phyloP scores from a whole-genome alignment of 2,113 vertebrate species.

The Rhinoderma darwinii region DNA sequence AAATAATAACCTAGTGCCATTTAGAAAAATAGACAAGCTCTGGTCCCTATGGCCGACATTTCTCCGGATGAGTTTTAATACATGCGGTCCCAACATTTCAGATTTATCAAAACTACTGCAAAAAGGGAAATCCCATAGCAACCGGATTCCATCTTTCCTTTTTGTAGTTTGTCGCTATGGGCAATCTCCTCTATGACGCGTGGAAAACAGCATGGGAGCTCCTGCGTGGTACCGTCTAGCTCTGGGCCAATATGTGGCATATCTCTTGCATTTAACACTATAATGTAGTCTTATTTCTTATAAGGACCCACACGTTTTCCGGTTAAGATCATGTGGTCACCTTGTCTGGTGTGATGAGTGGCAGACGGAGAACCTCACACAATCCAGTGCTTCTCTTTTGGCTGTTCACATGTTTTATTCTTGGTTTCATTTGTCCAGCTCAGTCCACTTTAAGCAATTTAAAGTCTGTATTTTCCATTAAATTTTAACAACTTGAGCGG shows the following conservation, averaged over 20 bases:
- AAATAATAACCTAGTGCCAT: no score
- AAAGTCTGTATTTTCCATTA: constrained; percentile 64
- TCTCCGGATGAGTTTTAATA: no score
- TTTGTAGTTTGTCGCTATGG: background rate
- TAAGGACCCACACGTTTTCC: background rate
- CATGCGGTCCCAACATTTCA: background rate
- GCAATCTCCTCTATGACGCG: background rate
- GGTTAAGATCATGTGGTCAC: background rate
- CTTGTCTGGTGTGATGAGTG: background rate
- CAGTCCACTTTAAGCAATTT: background rate
- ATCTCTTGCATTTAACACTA: no score
- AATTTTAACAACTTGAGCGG: constrained; percentile 88
- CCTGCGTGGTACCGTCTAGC: background rate
- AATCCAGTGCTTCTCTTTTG: background rate
- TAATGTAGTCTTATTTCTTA: background rate
- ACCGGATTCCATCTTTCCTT: background rate
- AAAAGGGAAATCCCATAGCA: background rate
- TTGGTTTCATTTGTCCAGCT: background rate
- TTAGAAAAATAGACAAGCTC: no score
- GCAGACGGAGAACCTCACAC: no score
- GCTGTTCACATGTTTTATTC: background rate
- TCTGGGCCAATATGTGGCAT: background rate
- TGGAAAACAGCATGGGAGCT: no score
- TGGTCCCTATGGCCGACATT: no score
- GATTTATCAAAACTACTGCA: background rate